Conservation (phyloP, 2,797 vertebrate genomes). For the Hafferia zeledoni region DNA sequence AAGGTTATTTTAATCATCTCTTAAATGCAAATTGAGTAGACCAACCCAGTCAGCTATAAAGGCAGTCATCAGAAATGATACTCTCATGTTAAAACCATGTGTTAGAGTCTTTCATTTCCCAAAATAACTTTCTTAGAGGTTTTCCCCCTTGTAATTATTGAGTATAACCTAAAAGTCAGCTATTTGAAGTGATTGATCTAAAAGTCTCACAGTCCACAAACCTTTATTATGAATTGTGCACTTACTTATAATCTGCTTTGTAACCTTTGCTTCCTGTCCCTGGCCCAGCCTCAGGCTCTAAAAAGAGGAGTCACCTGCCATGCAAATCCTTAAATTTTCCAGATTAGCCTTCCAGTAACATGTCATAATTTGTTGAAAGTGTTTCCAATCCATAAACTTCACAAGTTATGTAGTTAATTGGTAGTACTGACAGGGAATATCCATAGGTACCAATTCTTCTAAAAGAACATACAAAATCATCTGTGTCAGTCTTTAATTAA, state of each 20-base stretch:
- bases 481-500: not conserved
- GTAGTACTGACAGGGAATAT: not conserved
- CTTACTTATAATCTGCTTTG: not conserved
- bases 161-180: constrained; percentile 26
- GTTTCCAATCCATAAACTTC: constrained; percentile 8
- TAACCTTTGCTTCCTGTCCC: not conserved
- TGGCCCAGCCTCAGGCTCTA: not conserved
- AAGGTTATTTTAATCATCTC: constrained; percentile 3
- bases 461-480: not conserved
- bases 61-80: not conserved
- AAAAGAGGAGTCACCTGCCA: not conserved
- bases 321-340: constrained; percentile 14
- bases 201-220: constrained; percentile 30
- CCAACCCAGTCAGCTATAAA: constrained; percentile 14
- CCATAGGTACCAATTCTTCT: not conserved
- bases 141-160: not conserved
- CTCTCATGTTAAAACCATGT: constrained; percentile 16
- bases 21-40: constrained; percentile 41
- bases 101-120: constrained; percentile 19
- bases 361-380: not conserved
- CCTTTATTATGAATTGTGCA: not conserved
- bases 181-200: constrained; percentile 28
- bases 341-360: not conserved
- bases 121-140: constrained; percentile 4
- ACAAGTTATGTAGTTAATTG: not conserved